Percentiles rank a stretch among this genome's conserved stretches.
phyloP scores from a whole-genome alignment of 2,113 vertebrate species.

The Anas platyrhynchos region DNA sequence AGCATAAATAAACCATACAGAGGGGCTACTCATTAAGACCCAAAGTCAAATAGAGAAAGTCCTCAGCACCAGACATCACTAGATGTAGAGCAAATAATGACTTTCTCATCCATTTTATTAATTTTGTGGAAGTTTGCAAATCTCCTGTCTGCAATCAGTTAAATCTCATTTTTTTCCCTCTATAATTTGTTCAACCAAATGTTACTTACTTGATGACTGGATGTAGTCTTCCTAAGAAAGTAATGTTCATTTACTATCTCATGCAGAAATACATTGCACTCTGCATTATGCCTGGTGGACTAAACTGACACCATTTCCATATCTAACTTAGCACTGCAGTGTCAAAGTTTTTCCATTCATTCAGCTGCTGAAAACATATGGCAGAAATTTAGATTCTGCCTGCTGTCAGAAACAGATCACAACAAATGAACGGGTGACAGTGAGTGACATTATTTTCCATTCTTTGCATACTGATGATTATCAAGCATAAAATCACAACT shows the following conservation, averaged over 20 bases:
- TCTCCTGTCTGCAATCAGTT: not conserved
- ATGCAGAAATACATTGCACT: not conserved
- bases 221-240: not conserved
- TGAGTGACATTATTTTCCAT: not conserved
- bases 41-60: not conserved
- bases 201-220: not conserved
- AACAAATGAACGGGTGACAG: slow-evolving; percentile 5
- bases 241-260: not conserved
- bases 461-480: not conserved
- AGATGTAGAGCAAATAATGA: not conserved
- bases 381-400: not conserved
- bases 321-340: not conserved
- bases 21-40: slow-evolving; percentile 25
- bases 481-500: not conserved
- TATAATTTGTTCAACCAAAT: not conserved
- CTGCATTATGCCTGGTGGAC: not conserved
- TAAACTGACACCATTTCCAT: not conserved
- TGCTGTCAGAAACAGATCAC: slow-evolving; percentile 22
- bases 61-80: not conserved
- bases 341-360: slow-evolving; percentile 6
- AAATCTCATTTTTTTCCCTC: not conserved
- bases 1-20: slow-evolving; percentile 36
- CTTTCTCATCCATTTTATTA: not conserved
- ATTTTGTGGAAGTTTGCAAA: not conserved
- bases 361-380: not conserved